Evolutionary conservation across 2,113 vertebrate genomes (phyloP), one percentile per base, ranked within the genome.

Genomic region (Stegastes partitus): DNA sequence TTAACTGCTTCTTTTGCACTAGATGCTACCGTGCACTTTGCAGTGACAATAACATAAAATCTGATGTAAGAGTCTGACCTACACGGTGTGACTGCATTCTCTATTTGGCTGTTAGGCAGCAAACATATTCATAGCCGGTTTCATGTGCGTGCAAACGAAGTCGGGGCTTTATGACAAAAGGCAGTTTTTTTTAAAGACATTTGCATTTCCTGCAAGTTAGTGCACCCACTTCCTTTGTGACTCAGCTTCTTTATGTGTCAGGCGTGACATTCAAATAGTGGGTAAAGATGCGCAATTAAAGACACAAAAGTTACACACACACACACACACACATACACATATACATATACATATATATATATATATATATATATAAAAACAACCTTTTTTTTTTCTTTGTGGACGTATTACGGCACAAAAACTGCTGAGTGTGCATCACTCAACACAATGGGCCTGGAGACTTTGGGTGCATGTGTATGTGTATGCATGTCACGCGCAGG

Each of bases 381-480:
- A 49, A 18, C 10, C 47, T 1, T 39, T 79, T 19, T 21, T 45
- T 28, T 45, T 75, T 39, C 68, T 51, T 5, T 39, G n/a, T 23
- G 37, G 8, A 25, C 34, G 56, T 23, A 34, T 28, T 42, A 63
- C 50, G 49, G 34, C 68, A 78, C 15, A 73, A 73, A 79, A 59
- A 57, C 37, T 87, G 92, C 89, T 91, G 85, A 91, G 67, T 66
- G 68, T 68, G 89, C 86, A 74, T 73, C 66, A 22, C 39, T 42
- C 14, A 79, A 74, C 80, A 92, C 92, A 93, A 83, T 90, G 64
- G 79, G 31, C 23, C 18, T 19, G 62, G 25, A 62, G 76, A 23
- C 54, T 90, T 51, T 85, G 51, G 82, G 11, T 2, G 22, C 50
- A 62, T 16, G 21, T 64, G 42, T 80, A 70, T 47, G 47, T n/a